Evolutionary conservation across 2,113 vertebrate genomes (phyloP).

Genomic region (Microcebus ravelobensis): DNA sequence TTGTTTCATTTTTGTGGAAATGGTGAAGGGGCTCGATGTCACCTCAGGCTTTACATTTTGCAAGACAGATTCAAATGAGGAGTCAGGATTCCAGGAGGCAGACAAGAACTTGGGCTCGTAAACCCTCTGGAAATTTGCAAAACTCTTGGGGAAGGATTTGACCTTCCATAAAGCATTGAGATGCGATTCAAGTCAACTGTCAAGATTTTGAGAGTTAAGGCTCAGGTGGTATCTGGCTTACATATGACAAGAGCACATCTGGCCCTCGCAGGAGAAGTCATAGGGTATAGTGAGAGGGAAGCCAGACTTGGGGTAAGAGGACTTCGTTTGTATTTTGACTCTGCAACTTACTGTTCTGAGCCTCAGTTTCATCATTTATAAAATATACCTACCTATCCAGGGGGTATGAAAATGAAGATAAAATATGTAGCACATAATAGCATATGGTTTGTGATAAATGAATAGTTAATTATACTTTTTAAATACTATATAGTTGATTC

Average conservation of each 20-base stretch:
- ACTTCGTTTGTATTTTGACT: neutral
- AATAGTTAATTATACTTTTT: neutral
- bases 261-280: neutral
- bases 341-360: neutral
- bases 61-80: neutral
- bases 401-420: neutral
- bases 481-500: neutral
- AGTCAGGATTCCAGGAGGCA: neutral
- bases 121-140: neutral
- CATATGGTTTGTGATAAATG: neutral
- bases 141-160: constrained; percentile 11
- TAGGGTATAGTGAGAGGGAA: neutral
- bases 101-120: neutral
- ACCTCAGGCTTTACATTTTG: constrained; percentile 18
- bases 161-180: neutral
- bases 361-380: constrained; percentile 5
- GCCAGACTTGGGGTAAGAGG: neutral
- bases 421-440: neutral
- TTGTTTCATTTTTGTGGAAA: neutral
- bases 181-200: neutral
- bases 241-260: neutral
- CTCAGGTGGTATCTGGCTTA: constrained; percentile 13
- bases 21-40: neutral
- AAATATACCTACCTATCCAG: neutral
- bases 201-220: neutral